Percentiles rank a stretch among this genome's conserved stretches.
These are phyloP conservation scores for Ascaphus truei DNA, from an alignment of 2,113 vertebrate species.

Conservation along the genomic window DNA sequence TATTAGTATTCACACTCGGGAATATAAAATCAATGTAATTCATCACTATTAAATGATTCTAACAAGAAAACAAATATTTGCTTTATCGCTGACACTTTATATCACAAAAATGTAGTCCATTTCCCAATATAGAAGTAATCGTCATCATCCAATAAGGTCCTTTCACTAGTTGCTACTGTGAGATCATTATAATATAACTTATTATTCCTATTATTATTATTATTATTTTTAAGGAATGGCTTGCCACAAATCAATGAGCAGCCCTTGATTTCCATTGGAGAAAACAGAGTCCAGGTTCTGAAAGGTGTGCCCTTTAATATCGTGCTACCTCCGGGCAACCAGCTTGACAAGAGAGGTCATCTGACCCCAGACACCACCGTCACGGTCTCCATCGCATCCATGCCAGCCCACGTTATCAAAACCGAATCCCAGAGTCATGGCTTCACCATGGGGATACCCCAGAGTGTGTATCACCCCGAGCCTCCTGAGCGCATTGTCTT, in stretches of 20 bases:
- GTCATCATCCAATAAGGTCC: no score
- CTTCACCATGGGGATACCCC: constrained; percentile 80
- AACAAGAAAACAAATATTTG: no score
- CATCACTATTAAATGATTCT: no score
- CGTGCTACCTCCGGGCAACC: constrained; percentile 73
- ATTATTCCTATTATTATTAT: no score
- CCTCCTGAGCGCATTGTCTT: constrained; percentile 69
- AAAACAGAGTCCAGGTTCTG: constrained; percentile 86
- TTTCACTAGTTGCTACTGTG: no score
- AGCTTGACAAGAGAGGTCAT: constrained; percentile 84
- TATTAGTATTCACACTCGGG: no score
- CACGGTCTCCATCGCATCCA: constrained; percentile 84
- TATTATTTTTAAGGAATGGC: constrained; percentile 63
- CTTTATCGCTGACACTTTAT: no score
- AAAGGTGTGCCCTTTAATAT: constrained; percentile 90
- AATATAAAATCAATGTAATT: no score
- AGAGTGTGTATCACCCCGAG: constrained; percentile 71
- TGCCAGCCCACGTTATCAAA: constrained; percentile 89
- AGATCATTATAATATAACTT: neutral
- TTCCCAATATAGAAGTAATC: no score
- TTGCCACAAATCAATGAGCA: constrained; percentile 69
- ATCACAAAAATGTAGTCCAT: no score
- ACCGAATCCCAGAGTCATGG: constrained; percentile 77
- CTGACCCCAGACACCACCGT: constrained; percentile 90
- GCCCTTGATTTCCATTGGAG: constrained; percentile 64